Base-by-base conservation (phyloP, 2,888 invertebrate species). In the Caenorhabditis doughertyi region DNA sequence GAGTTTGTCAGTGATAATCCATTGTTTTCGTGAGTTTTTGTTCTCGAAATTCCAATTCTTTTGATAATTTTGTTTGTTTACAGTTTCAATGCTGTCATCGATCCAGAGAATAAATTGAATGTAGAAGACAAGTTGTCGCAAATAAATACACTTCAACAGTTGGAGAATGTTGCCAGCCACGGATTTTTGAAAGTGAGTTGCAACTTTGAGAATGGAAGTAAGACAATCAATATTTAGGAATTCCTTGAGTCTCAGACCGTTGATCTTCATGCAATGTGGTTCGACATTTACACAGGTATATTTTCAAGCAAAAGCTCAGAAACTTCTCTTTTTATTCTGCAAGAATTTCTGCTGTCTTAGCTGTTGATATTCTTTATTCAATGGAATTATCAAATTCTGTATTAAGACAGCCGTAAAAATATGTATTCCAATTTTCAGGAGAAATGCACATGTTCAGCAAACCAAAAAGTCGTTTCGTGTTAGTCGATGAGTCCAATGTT, bases 251-350 rank as follows among this genome's bases (percentile, higher is more conserved):
- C 83, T 3, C 70, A 84, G 29, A 70, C 71, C 39, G 89, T 91
- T 13, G 84, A 88, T 62, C 80, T 92, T 21, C 89, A 92, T 84
- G 98, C 97, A 0, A 93, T 98, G 47, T 98, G 98, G 98, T 97
- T 98, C 92, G 98, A 98, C 92, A 96, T 98, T 92, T 97, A 97
- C 92, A 96, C 96, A 0, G 98, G 97, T 74, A 35, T 21, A 23
- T 11, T n/a, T n/a, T n/a, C n/a, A n/a, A n/a, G n/a, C n/a, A n/a
- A n/a, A n/a, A n/a, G n/a, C n/a, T n/a, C n/a, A n/a, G n/a, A n/a
- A n/a, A n/a, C n/a, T n/a, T n/a, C n/a, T n/a, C n/a, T n/a, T n/a
- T n/a, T n/a, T n/a, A n/a, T n/a, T n/a, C n/a, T n/a, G n/a, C n/a
- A n/a, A n/a, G n/a, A n/a, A n/a, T n/a, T n/a, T n/a, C n/a, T n/a